Conservation (phyloP, 2,888 invertebrate genomes). For the Apotomis capreana region DNA sequence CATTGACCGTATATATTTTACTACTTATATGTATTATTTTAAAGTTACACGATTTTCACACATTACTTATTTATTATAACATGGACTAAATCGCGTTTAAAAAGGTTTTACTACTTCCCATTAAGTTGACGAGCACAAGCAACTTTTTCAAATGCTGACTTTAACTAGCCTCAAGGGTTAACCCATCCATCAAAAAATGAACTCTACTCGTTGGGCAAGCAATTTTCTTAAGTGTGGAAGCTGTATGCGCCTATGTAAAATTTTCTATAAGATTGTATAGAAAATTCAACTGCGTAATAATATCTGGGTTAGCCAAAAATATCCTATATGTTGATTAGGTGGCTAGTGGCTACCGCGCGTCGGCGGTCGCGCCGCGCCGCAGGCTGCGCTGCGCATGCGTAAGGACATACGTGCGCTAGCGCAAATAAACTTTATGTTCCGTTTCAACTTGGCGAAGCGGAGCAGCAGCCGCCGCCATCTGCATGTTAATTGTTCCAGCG, state of each 20-base stretch:
- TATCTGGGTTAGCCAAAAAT: background rate
- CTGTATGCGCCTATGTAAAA: too few relatives aligned
- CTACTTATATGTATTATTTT: too few relatives aligned
- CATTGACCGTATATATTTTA: too few relatives aligned
- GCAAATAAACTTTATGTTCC: background rate
- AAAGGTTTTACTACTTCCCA: too few relatives aligned
- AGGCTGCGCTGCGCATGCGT: too few relatives aligned
- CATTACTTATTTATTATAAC: too few relatives aligned
- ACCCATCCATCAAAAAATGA: background rate
- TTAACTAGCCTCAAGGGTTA: background rate
- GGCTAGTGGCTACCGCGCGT: background rate
- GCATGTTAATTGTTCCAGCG: conserved; percentile 23
- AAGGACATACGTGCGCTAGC: background rate
- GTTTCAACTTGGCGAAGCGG: background rate
- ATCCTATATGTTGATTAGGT: background rate
- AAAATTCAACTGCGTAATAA: background rate
- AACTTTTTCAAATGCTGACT: background rate
- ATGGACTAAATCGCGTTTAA: too few relatives aligned
- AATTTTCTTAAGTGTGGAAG: conserved; percentile 6
- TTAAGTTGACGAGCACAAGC: too few relatives aligned
- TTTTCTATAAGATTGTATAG: too few relatives aligned
- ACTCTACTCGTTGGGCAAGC: conserved; percentile 17
- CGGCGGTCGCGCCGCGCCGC: background rate
- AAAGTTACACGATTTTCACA: too few relatives aligned
- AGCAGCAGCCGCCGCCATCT: conserved; percentile 2